A percentile compares a stretch with the other conserved stretches of the same genome.
Evolutionary conservation across 2,797 vertebrate species (phyloP).

Genomic region (Pyrocephalus nanus): DNA sequence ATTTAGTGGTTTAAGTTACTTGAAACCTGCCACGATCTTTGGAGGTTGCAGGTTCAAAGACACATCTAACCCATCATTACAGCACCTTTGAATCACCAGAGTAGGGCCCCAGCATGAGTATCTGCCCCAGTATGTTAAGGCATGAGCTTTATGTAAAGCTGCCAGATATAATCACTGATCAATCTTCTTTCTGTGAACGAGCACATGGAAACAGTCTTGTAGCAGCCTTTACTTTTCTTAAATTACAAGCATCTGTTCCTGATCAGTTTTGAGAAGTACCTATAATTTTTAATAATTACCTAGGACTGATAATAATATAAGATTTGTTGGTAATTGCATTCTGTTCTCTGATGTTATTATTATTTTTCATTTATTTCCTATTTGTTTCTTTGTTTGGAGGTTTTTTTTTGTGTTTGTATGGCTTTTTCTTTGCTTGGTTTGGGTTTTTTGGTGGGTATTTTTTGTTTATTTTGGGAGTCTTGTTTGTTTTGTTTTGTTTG

Average conservation of each 20-base stretch:
- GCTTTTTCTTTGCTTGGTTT: background rate
- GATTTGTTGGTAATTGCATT: background rate
- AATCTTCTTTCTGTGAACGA: background rate
- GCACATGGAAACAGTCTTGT: background rate
- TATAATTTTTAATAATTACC: background rate
- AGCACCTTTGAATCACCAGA: background rate
- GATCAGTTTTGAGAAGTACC: background rate
- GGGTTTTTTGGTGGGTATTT: background rate
- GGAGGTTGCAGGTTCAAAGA: background rate
- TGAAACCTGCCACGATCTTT: background rate
- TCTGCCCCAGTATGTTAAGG: background rate
- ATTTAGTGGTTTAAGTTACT: background rate
- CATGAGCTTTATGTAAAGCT: background rate
- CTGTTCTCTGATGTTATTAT: background rate
- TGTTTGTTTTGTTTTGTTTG: background rate
- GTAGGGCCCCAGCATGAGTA: background rate
- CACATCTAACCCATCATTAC: background rate
- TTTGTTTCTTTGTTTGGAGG: rapidly evolving
- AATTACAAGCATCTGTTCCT: background rate
- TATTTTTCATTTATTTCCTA: background rate
- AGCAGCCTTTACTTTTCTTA: background rate
- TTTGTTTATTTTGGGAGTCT: background rate
- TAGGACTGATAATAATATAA: background rate
- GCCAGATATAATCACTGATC: background rate
- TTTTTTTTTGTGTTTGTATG: background rate